Percentiles rank a stretch among this genome's conserved stretches.
Conservation (phyloP, 2,113 vertebrate genomes). For the Salvelinus alpinus region DNA sequence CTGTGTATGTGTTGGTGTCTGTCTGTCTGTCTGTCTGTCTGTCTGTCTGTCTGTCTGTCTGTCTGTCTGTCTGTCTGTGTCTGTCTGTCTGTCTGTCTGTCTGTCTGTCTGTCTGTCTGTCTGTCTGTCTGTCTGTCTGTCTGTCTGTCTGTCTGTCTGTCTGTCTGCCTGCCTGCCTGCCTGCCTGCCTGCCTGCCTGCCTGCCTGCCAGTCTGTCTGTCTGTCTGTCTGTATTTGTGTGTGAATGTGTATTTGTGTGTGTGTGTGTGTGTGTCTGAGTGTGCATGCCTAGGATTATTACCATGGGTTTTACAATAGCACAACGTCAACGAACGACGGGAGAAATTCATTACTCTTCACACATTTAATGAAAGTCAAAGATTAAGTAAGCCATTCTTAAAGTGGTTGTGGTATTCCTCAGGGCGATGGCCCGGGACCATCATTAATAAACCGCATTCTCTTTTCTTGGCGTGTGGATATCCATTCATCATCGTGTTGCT, state of each 20-base stretch:
- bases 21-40: too few relatives aligned
- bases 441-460: constrained; percentile 51
- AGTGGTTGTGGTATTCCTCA: constrained; percentile 39
- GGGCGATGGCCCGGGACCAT: constrained; percentile 26
- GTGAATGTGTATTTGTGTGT: constrained; percentile 15
- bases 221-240: neutral
- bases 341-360: constrained; percentile 60
- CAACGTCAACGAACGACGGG: constrained; percentile 43
- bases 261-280: constrained; percentile 13
- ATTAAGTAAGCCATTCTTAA: constrained; percentile 57
- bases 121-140: too few relatives aligned
- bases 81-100: too few relatives aligned
- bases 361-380: constrained; percentile 67
- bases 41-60: too few relatives aligned
- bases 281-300: constrained; percentile 37
- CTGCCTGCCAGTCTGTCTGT: too few relatives aligned
- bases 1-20: too few relatives aligned
- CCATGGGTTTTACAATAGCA: constrained; percentile 47
- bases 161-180: constrained; percentile 4
- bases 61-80: too few relatives aligned
- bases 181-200: neutral
- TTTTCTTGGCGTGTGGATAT: constrained; percentile 16
- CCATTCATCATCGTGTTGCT: constrained; percentile 16
- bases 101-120: too few relatives aligned
- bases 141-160: constrained; percentile 4